Base-by-base conservation (phyloP, 2,113 vertebrate genomes). In the Acanthisitta chloris region DNA sequence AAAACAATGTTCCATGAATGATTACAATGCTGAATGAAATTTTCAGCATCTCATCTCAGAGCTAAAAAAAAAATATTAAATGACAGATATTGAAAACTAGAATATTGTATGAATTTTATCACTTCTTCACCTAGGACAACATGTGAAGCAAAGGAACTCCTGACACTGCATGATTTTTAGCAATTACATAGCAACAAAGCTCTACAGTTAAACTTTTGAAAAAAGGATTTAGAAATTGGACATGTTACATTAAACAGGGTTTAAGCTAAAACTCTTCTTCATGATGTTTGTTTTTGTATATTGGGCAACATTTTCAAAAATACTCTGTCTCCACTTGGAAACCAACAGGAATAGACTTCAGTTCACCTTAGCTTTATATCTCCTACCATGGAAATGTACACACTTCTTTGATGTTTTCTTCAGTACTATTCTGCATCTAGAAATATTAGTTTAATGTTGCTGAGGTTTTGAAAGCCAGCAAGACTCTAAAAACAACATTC, bases 321-420 rank as follows among this genome's bases (percentile, higher is more conserved):
- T 5, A n/a, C 18, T 54, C 45, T 21, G 28, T 55, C 18, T 81
- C 21, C 28, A 24, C 11, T 28, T 23, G 74, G 43, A 76, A 79
- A 34, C 6, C 12, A 76, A 34, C 7, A 33, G 20, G 26, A 74
- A 24, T 7, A 80, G 33, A 29, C 4, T 36, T 24, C 16, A 5
- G 17, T 6, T 52, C 28, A 46, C 34, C 24, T 24, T 3, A 36
- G 15, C 17, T 79, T 59, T 79, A 62, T 0, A 0, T 16, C 10
- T 46, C 20, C 48, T 17, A 3, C 28, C 1, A 0, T 9, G 14
- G 58, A 34, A 82, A 38, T 1, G 45, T 46, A 51, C 17, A 26
- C 25, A 42, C 8, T 9, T 8, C 17, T 43, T 54, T n/a, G 28
- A 45, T 36, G 4, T 8, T 55, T 49, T 52, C 17, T 8, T 51